A percentile compares a stretch with the other conserved stretches of the same genome.
These are phyloP conservation scores for Coccyzus lansbergi DNA, from an alignment of 2,797 vertebrate species.

Conservation along the genomic window DNA sequence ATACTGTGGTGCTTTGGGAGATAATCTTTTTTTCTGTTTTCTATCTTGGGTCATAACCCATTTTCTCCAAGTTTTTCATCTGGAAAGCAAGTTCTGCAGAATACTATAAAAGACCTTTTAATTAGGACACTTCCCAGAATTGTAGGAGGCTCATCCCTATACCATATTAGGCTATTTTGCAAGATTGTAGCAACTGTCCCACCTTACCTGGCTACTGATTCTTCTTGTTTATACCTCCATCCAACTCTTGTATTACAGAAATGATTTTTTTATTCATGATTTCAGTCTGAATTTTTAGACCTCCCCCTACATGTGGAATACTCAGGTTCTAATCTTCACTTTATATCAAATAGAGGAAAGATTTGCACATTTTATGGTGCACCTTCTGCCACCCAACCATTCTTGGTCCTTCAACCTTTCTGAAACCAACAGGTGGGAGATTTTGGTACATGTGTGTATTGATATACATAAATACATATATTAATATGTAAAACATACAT, in stretches of 20 bases:
- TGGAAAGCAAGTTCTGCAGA: not conserved
- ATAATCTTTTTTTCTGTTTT: not conserved
- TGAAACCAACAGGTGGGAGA: not conserved
- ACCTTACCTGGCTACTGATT: not conserved
- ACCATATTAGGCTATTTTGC: not conserved
- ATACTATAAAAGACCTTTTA: not conserved
- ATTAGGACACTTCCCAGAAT: not conserved
- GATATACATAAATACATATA: not conserved
- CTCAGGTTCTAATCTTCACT: not conserved
- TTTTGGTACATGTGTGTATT: not conserved
- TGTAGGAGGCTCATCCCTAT: not conserved
- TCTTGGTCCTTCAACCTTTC: not conserved
- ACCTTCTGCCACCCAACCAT: not conserved
- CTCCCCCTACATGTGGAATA: not conserved
- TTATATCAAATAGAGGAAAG: not conserved
- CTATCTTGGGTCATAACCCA: not conserved
- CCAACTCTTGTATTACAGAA: not conserved
- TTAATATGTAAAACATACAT: not conserved
- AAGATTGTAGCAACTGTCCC: not conserved
- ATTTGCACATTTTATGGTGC: not conserved
- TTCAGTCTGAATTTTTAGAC: not conserved
- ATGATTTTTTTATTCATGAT: not conserved
- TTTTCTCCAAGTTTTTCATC: constrained; percentile 42
- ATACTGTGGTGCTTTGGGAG: not conserved
- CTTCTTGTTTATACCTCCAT: not conserved